These are phyloP conservation scores for Elephantulus edwardii DNA, from an alignment of 2,113 vertebrate species.

Conservation along the genomic window DNA sequence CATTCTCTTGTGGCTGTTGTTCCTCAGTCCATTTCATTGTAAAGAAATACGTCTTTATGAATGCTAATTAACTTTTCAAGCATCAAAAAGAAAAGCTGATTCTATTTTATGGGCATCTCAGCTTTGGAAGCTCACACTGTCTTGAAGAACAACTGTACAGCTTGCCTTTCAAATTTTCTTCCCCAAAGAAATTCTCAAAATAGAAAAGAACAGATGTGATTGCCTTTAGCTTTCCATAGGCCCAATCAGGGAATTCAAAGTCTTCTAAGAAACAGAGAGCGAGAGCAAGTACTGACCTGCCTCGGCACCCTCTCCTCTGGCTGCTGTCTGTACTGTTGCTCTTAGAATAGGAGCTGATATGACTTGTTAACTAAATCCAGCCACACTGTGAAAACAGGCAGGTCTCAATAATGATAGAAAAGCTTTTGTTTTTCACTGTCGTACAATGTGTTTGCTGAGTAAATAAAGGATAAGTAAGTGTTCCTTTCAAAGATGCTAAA, in stretches of 20 bases:
- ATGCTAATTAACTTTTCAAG: neutral
- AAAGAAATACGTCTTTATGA: neutral
- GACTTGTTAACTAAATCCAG: neutral
- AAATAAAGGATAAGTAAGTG: neutral
- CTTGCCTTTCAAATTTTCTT: neutral
- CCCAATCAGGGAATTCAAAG: neutral
- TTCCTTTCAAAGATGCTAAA: neutral
- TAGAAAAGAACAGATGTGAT: slow-evolving; percentile 16
- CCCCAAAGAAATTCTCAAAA: slow-evolving; percentile 8
- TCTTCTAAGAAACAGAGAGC: neutral
- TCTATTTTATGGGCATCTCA: neutral
- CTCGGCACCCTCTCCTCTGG: neutral
- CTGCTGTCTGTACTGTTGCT: neutral
- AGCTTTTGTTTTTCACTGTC: neutral
- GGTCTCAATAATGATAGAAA: neutral
- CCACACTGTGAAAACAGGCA: neutral
- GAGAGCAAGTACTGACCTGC: neutral
- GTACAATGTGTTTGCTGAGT: neutral
- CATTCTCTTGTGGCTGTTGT: neutral
- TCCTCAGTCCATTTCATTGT: neutral
- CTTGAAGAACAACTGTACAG: neutral
- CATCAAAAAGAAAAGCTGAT: neutral
- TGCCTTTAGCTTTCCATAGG: neutral
- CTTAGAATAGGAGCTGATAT: neutral
- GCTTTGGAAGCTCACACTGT: neutral